Percentiles rank a stretch among this genome's conserved stretches.
phyloP scores from a whole-genome alignment of 2,113 vertebrate species.

The Neogobius melanostomus region DNA sequence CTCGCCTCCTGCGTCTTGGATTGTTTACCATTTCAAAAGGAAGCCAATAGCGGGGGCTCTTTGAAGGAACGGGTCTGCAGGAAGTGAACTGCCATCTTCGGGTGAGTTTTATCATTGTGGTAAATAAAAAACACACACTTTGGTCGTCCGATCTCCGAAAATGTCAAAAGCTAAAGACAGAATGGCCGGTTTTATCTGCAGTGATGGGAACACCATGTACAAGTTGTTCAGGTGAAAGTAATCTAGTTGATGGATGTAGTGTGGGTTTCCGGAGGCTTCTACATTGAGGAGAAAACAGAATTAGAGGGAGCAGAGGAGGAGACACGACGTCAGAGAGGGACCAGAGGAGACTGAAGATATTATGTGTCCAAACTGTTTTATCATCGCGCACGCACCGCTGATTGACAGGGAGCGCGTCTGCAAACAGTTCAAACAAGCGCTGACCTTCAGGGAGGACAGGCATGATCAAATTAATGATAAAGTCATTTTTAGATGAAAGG shows the following conservation, averaged over 20 bases:
- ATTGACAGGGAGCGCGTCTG: background rate
- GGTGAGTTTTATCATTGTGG: constrained; percentile 26
- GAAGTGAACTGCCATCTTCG: constrained; percentile 40
- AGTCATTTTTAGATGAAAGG: background rate
- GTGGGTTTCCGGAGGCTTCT: constrained; percentile 27
- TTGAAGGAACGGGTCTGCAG: constrained; percentile 32
- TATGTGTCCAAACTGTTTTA: constrained; percentile 6
- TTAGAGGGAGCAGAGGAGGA: constrained; percentile 1
- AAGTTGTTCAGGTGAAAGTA: constrained; percentile 54
- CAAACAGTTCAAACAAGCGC: background rate
- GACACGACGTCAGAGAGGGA: constrained; percentile 21
- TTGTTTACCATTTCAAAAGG: constrained; percentile 53
- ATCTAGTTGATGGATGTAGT: constrained; percentile 52
- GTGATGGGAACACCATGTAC: constrained; percentile 50
- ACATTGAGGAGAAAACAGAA: constrained; percentile 22
- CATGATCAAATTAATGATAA: constrained; percentile 4
- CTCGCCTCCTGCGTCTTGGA: constrained; percentile 24
- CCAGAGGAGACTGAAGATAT: constrained; percentile 19
- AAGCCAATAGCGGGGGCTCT: constrained; percentile 39
- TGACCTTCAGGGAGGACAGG: constrained; percentile 12
- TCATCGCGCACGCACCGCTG: background rate
- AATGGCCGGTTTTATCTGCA: constrained; percentile 45
- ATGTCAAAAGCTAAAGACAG: constrained; percentile 27
- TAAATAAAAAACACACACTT: constrained; percentile 28
- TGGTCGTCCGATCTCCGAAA: constrained; percentile 19